Conservation (phyloP, 2,113 vertebrate genomes). For the Zosterops lateralis region DNA sequence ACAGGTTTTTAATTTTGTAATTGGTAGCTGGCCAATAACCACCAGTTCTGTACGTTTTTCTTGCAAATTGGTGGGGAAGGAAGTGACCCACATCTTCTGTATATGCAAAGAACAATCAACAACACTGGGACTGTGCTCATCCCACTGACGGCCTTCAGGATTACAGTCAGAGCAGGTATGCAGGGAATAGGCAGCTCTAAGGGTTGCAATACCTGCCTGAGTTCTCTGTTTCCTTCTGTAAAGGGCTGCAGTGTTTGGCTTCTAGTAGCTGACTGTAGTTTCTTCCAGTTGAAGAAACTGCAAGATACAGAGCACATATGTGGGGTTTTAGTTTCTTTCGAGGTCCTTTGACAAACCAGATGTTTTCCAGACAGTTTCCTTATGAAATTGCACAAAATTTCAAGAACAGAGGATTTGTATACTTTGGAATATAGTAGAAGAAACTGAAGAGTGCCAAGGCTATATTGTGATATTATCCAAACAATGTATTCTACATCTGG, state of each 20-base stretch:
- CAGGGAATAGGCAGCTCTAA: not conserved
- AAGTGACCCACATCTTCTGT: not conserved
- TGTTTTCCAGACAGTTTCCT: not conserved
- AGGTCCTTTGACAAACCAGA: not conserved
- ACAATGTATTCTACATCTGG: not conserved
- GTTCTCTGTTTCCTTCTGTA: not conserved
- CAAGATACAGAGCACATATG: not conserved
- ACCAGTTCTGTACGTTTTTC: not conserved
- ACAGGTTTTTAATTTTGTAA: constrained; percentile 2
- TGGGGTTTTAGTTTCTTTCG: not conserved
- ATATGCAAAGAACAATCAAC: accelerated
- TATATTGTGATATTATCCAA: not conserved
- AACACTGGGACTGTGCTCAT: not conserved
- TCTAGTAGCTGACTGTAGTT: not conserved
- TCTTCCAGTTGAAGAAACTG: not conserved
- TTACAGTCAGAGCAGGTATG: accelerated
- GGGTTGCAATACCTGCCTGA: not conserved
- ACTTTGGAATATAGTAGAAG: not conserved
- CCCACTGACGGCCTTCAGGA: not conserved
- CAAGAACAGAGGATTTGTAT: not conserved
- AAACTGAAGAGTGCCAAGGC: not conserved
- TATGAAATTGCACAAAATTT: not conserved
- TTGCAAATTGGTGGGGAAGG: not conserved
- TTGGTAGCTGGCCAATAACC: constrained; percentile 11
- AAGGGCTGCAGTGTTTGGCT: not conserved